A percentile compares a stretch with the other conserved stretches of the same genome.
These are phyloP conservation scores for Pyrochroa serraticornis DNA, from an alignment of 2,888 invertebrate genomes.

Conservation along the genomic window DNA sequence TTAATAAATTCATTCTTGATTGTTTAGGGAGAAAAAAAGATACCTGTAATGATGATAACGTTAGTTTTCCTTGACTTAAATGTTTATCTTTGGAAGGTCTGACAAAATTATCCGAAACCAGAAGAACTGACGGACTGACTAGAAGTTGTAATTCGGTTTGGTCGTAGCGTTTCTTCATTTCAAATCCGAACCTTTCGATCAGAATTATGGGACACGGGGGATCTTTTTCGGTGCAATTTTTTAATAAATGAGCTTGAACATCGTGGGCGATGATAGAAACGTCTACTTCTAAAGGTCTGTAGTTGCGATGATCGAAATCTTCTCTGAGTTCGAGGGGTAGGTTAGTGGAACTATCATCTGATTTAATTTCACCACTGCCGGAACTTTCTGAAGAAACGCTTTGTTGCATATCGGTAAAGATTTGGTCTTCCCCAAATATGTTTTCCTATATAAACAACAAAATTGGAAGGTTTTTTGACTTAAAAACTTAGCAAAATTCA, in stretches of 20 bases:
- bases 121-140: slow-evolving; percentile 85
- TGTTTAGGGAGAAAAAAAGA: slow-evolving; percentile 4
- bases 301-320: slow-evolving; percentile 83
- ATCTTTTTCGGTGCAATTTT: slow-evolving; percentile 89
- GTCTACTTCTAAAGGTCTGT: slow-evolving; percentile 88
- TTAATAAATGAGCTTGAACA: slow-evolving; percentile 91
- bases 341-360: slow-evolving; percentile 69
- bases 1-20: not conserved
- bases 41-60: slow-evolving; percentile 84
- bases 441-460: slow-evolving; percentile 70
- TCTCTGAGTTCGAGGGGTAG: slow-evolving; percentile 81
- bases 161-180: slow-evolving; percentile 92
- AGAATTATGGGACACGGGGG: slow-evolving; percentile 90
- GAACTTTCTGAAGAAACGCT: slow-evolving; percentile 53
- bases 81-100: slow-evolving; percentile 73
- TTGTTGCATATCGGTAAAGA: slow-evolving; percentile 88
- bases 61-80: slow-evolving; percentile 82
- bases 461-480: no score
- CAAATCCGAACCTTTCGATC: slow-evolving; percentile 92
- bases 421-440: slow-evolving; percentile 96
- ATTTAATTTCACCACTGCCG: slow-evolving; percentile 58
- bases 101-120: slow-evolving; percentile 76
- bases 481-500: no score
- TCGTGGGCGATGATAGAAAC: slow-evolving; percentile 95
- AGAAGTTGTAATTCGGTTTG: slow-evolving; percentile 92